Evolutionary conservation across 1,140 invertebrate genomes (phyloP), one percentile per base, ranked within the genome.

Genomic region (Drosophila sp.): DNA sequence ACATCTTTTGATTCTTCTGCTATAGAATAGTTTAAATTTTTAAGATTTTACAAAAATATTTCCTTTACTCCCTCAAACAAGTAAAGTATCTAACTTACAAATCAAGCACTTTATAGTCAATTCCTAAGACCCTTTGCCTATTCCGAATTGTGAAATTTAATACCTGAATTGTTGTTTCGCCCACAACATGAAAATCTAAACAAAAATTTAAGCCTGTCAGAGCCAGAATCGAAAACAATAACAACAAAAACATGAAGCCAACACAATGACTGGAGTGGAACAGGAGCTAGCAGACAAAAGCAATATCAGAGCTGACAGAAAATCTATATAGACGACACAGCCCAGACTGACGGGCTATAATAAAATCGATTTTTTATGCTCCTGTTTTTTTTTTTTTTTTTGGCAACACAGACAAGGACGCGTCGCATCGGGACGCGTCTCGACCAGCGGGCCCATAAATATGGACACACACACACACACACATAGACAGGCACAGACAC

Each of bases 311-410:
- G 57, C 65, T 87, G 84, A 83, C 84, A 83, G 84, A 83, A 87
- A 87, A 87, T 87, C 79, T 87, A 87, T 87, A 87, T 86, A 70
- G 77, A 70, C 62, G 30, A 35, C 54, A 71, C 41, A 54, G 62
- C 58, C 73, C 73, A 82, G 80, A 66, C 80, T 76, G 70, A 66
- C 76, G 83, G 64, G 64, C 76, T 76, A 87, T 86, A 86, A 86
- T 86, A 86, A 86, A 87, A 86, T 86, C 83, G 83, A 86, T 86
- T 86, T 87, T 86, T 87, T 87, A 87, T 86, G 70, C 7, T 50
- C 25, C 17, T 17, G 44, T 50, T 50, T 7, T 25, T 23, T 50
- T 7, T 23, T 23, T 44, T 25, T 50, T 79, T 77, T 77, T 70
- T 80, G 80, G 73, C 70, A 80, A 79, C 56, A 86, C 79, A 87